These are phyloP conservation scores for Blastomussa wellsi DNA, from an alignment of 92 coral and sea anemone species.

Conservation along the genomic window DNA sequence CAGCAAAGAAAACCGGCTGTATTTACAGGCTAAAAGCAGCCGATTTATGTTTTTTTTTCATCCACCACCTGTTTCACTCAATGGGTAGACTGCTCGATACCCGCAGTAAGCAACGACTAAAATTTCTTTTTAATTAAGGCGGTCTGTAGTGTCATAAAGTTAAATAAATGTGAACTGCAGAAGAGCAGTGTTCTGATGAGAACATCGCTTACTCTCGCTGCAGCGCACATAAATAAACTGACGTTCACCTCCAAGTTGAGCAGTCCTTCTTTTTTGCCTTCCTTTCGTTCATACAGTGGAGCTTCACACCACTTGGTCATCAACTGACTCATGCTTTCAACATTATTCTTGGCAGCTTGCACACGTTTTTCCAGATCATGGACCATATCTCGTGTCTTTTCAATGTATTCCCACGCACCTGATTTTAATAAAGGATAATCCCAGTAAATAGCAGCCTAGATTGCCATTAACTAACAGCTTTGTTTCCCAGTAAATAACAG, in stretches of 20 bases:
- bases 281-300: slow-evolving; percentile 91
- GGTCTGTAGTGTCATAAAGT: too few species aligned
- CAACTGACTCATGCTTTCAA: slow-evolving; percentile 84
- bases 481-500: not conserved
- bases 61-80: too few species aligned
- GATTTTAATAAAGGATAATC: not conserved
- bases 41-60: too few species aligned
- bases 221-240: too few species aligned
- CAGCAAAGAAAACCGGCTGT: too few species aligned
- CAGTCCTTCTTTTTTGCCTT: slow-evolving; percentile 91
- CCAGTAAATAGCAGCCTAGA: not conserved
- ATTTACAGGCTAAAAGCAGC: too few species aligned
- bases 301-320: slow-evolving; percentile 98
- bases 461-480: too few species aligned
- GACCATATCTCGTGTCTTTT: slow-evolving; percentile 89
- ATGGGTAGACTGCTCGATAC: too few species aligned
- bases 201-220: not conserved
- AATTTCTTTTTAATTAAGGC: too few species aligned
- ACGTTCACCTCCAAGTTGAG: slow-evolving; percentile 78
- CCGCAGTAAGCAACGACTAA: too few species aligned
- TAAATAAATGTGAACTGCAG: not conserved
- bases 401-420: slow-evolving; percentile 99
- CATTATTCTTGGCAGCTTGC: slow-evolving; percentile 93
- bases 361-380: slow-evolving; percentile 95
- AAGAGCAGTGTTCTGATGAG: not conserved